Evolutionary conservation across 2,113 vertebrate genomes (phyloP), one percentile per base, ranked within the genome.

Genomic region (Chionomys nivalis): DNA sequence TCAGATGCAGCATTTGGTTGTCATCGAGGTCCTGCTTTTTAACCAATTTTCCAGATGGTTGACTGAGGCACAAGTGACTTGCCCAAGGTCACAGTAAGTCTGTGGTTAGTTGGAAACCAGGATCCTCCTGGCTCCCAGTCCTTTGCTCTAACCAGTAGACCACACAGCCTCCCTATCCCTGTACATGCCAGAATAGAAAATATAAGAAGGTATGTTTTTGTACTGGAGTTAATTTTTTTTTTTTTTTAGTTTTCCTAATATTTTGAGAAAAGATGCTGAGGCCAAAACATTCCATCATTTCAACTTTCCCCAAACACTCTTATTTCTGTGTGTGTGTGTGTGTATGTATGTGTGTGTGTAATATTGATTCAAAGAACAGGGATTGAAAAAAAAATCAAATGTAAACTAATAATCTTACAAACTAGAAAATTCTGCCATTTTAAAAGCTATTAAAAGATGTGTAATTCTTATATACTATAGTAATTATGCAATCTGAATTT

Each of bases 231-330:
- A 89, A 58, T 66, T 13, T 19, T 52, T 19, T 58, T 55, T 55
- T 55, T 77, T 92, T 94, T 87, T 63, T 87, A 94, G 28, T 92
- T 96, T 95, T 66, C 33, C 52, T 44, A 85, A 90, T 4, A 94
- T 82, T 82, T n/a, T 94, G 86, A 98, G 76, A 96, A 97, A 97
- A 97, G 88, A 42, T 97, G 85, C 82, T 0, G 0, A 94, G 95
- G 97, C 94, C 96, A 98, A 97, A 98, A 95, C 91, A 98, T 94
- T 97, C 96, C 96, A 96, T 96, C 92, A 95, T 79, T 96, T 91
- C 97, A 93, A 96, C 92, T 96, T 87, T 96, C 77, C 68, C 79
- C 93, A 97, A 98, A 95, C 77, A 65, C 17, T 58, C 81, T 23
- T 5, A 82, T 79, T 93, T 85, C 33, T 28, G 7, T 61, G 55